Percentiles rank a stretch among this genome's conserved stretches.
phyloP scores from a whole-genome alignment of 2,113 vertebrate species.

The Ptilonorhynchus violaceus region DNA sequence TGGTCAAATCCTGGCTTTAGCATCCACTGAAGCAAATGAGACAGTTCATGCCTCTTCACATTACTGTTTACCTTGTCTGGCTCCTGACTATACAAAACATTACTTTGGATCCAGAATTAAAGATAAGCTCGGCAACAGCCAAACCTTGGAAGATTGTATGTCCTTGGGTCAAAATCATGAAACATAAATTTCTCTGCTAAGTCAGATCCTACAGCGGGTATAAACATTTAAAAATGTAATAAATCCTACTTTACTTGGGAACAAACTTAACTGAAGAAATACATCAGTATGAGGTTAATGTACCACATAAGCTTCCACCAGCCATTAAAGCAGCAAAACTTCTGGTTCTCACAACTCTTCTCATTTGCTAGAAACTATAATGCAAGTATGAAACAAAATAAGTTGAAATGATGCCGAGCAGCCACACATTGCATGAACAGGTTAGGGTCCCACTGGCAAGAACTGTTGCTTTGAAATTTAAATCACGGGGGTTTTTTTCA shows the following conservation, averaged over 20 bases:
- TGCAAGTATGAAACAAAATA: neutral
- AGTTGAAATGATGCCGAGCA: neutral
- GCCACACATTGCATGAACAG: neutral
- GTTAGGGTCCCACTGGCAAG: neutral
- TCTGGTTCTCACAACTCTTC: neutral
- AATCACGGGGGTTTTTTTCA: conserved; percentile 5
- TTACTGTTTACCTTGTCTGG: neutral
- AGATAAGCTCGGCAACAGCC: neutral
- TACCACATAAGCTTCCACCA: neutral
- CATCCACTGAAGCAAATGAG: neutral
- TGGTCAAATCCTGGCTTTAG: neutral
- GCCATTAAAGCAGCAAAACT: neutral
- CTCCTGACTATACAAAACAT: neutral
- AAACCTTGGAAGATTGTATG: neutral
- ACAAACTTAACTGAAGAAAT: neutral
- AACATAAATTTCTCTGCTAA: neutral
- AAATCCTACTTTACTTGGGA: neutral
- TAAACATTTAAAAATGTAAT: neutral
- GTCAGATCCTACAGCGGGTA: neutral
- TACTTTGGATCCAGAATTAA: neutral
- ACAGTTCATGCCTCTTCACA: neutral
- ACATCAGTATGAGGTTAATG: neutral
- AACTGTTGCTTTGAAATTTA: conserved; percentile 35
- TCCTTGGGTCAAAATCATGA: neutral
- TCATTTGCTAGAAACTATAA: neutral